Percentiles rank a stretch among this genome's conserved stretches.
phyloP scores from a whole-genome alignment of 2,113 vertebrate species.

The Turdus rufiventris region DNA sequence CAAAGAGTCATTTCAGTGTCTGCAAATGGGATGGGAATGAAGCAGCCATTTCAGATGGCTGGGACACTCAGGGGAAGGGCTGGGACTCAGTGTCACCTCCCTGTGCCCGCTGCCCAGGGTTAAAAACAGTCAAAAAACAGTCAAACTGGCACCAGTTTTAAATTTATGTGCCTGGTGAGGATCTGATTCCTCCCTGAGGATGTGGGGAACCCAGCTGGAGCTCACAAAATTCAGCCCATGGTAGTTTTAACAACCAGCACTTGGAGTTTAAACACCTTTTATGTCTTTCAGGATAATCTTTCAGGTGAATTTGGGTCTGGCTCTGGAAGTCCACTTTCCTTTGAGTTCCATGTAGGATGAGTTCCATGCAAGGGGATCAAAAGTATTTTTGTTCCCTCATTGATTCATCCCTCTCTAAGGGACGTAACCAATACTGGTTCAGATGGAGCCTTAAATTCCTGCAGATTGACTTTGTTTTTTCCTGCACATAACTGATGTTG shows the following conservation, averaged over 20 bases:
- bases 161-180: background rate
- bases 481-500: background rate
- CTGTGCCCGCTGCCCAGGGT: background rate
- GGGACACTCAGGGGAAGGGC: background rate
- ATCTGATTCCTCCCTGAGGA: background rate
- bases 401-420: background rate
- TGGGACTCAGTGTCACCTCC: background rate
- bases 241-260: background rate
- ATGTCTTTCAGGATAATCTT: background rate
- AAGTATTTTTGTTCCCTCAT: background rate
- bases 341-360: background rate
- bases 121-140: background rate
- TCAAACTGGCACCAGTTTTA: background rate
- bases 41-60: background rate
- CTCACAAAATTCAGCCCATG: background rate
- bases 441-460: background rate
- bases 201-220: background rate
- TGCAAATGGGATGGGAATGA: background rate
- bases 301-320: background rate
- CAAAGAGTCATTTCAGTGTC: background rate
- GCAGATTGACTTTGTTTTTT: background rate
- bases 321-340: background rate
- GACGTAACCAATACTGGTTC: background rate
- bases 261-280: background rate
- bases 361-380: background rate